Base-by-base conservation (phyloP, 2,888 invertebrate species). In the Ectropis crepuscularia region DNA sequence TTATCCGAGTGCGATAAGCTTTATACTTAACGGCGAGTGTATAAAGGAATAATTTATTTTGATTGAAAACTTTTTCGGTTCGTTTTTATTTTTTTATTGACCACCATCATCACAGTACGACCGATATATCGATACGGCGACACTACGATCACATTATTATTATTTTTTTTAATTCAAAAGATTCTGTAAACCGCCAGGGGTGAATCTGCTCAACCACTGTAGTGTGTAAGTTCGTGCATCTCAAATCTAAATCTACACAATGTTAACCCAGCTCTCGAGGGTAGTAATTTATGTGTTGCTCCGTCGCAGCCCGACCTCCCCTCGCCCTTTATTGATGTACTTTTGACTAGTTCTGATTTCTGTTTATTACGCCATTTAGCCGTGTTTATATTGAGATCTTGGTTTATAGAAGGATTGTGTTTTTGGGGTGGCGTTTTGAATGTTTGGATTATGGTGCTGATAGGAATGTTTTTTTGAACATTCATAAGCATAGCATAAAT, bases 331-430 rank as follows among this genome's bases (percentile, higher is more conserved):
- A 86, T 88, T 86, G 90, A 90, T 90, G 91, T 83, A 77, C 89
- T 87, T 90, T 91, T 90, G 87, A 89, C 89, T 88, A 86, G 88
- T 87, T 82, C 79, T 88, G 89, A 90, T 90, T 88, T 81, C 85
- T 77, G 85, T 89, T 90, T 90, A 90, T 89, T 86, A 84, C 76
- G 73, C 86, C 82, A 85, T 89, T 89, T 87, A 86, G 80, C 78
- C 80, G 76, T 80, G 79, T 84, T 71, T 82, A 83, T 82, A 80
- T 75, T 78, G 77, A 78, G 76, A 12, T 47, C 80, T 82, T 83
- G 78, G 76, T 79, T 77, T 79, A 74, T 73, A 48, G 50, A 57
- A 47, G 47, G 55, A 55, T 62, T 60, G 43, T 6, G 42, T 12
- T 59, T 53, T 53, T 47, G 41, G 39, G 59, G 43, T 45, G 16